Evolutionary conservation across 2,113 vertebrate genomes (phyloP), one percentile per base, ranked within the genome.

Genomic region (Crocuta crocuta): DNA sequence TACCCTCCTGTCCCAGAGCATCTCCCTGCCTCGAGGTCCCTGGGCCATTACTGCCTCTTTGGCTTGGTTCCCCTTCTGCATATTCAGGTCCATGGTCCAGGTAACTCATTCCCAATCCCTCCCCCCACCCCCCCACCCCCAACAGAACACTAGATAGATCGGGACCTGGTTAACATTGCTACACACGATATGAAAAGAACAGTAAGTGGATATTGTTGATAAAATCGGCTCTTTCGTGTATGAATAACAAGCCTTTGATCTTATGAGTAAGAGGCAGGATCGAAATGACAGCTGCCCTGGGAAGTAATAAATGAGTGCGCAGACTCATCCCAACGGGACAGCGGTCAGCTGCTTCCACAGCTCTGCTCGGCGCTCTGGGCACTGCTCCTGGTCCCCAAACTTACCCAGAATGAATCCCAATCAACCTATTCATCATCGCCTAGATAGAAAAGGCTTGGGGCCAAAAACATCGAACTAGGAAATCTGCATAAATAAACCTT

Each of bases 31-130:
- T 66, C 3, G 76, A 45, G 39, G 66, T 11, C 33, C 21, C 6
- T 5, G 16, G 76, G 24, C 10, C 21, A 21, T 7, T 0, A 5
- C 16, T 0, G 5, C 3, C 63, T 68, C 33, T 31, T 53, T 48
- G 23, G 53, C 35, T 70, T 35, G n/a, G 26, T 9, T 4, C 1
- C 16, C 26, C 13, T 58, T 55, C 48, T 63, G n/a, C 4, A 12
- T 3, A 23, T 17, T 13, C 48, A 73, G 55, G 13, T 76, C 13
- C 48, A 21, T 1, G 26, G 39, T 53, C 12, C 89, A 61, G 0
- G 0, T 10, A 71, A 23, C 16, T 73, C 31, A n/a, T 10, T 43
- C 17, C 11, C 35, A n/a, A 58, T 10, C 7, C 9, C 16, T 53
- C 10, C 1, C 33, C 26, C 23, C 24, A 12, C 50, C 39, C 7